Percentiles rank a stretch among this genome's conserved stretches.
Evolutionary conservation across 2,797 vertebrate genomes (phyloP).

Genomic region (Eulemur rubriventer): DNA sequence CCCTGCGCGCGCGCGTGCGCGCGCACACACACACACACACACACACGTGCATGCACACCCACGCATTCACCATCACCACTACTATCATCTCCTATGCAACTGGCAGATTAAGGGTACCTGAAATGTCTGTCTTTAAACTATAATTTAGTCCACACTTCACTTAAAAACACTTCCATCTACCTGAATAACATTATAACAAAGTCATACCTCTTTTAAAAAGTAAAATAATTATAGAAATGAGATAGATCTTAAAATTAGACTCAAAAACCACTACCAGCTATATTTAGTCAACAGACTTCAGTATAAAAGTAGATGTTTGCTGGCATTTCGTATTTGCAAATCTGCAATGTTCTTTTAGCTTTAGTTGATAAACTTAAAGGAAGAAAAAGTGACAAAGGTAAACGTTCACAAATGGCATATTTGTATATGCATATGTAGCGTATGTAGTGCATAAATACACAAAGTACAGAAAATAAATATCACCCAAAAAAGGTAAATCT

Average conservation of each 20-base stretch:
- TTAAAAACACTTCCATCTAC: not conserved
- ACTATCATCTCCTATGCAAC: not conserved
- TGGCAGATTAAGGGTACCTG: not conserved
- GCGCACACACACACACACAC: too few species aligned
- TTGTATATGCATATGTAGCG: not conserved
- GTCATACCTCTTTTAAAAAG: not conserved
- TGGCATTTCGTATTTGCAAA: not conserved
- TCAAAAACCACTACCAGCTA: not conserved
- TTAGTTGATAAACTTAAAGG: not conserved
- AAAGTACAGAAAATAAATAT: not conserved
- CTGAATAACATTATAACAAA: not conserved
- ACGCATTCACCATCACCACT: too few species aligned
- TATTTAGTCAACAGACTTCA: not conserved
- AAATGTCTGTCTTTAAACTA: not conserved
- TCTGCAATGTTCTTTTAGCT: not conserved
- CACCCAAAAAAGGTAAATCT: not conserved
- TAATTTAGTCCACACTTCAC: not conserved
- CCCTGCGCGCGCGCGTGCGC: too few species aligned
- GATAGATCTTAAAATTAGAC: not conserved
- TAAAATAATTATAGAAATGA: not conserved
- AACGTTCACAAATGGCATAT: not conserved
- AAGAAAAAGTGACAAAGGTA: not conserved
- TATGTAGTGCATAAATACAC: not conserved
- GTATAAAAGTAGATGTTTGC: not conserved
- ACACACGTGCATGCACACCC: fast-evolving